These are phyloP conservation scores for Sphaeridia pumilis DNA, from an alignment of 2,888 invertebrate species.

Conservation along the genomic window DNA sequence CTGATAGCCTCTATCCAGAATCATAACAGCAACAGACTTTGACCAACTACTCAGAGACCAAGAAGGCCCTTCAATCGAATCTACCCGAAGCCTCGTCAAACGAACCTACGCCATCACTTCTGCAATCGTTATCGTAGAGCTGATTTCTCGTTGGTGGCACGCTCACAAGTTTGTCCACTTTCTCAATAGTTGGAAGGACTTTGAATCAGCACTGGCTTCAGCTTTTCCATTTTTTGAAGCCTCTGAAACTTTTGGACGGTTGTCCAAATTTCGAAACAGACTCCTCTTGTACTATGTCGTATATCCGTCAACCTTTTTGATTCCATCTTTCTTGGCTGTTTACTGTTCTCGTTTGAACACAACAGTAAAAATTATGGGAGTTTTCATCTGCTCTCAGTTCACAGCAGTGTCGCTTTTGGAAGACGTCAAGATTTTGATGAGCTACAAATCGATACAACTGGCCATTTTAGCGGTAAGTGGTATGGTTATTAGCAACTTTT, in stretches of 20 bases:
- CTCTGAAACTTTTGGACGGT: background rate
- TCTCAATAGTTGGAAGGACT: conserved; percentile 2
- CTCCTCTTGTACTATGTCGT: conserved; percentile 5
- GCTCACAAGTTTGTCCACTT: conserved; percentile 4
- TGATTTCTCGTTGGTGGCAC: conserved; percentile 4
- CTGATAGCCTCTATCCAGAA: background rate
- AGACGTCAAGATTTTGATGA: conserved; percentile 7
- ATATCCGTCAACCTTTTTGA: conserved; percentile 2
- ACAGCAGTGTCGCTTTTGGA: background rate
- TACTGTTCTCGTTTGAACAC: conserved; percentile 4
- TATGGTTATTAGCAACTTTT: too few relatives aligned
- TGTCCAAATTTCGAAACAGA: conserved; percentile 3
- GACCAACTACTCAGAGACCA: background rate
- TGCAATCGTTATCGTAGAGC: background rate
- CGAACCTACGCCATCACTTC: conserved; percentile 5
- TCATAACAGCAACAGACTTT: background rate
- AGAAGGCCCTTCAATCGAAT: background rate
- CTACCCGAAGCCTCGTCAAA: background rate
- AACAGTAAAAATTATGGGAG: background rate
- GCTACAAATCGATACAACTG: conserved; percentile 7
- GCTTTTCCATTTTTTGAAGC: background rate
- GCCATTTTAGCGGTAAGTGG: background rate
- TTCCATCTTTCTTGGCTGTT: conserved; percentile 3
- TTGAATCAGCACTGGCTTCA: background rate
- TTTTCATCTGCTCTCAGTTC: conserved; percentile 2